Evolutionary conservation across 1,140 invertebrate species (phyloP), one percentile per base, ranked within the genome.

Genomic region (Metaphire vulgaris): DNA sequence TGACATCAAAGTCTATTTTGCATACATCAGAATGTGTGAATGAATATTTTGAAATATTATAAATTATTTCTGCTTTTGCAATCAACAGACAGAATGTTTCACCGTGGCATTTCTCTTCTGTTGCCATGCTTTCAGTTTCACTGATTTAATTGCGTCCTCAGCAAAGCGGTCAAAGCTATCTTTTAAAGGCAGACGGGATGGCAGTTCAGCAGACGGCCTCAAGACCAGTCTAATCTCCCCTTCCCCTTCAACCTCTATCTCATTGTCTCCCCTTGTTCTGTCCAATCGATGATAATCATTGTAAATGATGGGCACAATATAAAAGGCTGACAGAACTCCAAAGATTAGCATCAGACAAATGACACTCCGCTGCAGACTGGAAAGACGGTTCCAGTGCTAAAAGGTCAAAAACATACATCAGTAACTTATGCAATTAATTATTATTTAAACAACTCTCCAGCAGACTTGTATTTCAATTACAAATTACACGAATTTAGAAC

Each of bases 381-480:
- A 93, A 56, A 94, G 83, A 80, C 92, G 90, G 82, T 93, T 92
- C 93, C 92, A 94, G 84, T 89, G 87, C 92, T 94, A 81, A 33
- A 88, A 88, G 77, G 75, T 31, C 6, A 74, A 67, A 31, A 32
- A 6, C 68, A 70, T 31, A 74, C 29, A 2, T 33, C 32, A 1
- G n/a, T 14, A 32, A 31, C 33, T 34, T 14, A n/a, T n/a, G n/a
- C n/a, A n/a, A n/a, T n/a, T n/a, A n/a, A n/a, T n/a, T n/a, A n/a
- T n/a, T n/a, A n/a, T n/a, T n/a, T n/a, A n/a, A n/a, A n/a, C n/a
- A n/a, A n/a, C n/a, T n/a, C n/a, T n/a, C n/a, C n/a, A n/a, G n/a
- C n/a, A n/a, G n/a, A n/a, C n/a, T n/a, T n/a, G n/a, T n/a, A n/a
- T n/a, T n/a, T n/a, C n/a, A n/a, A n/a, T n/a, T n/a, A n/a, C n/a